A percentile compares a stretch with the other conserved stretches of the same genome.
phyloP scores from a whole-genome alignment of 2,888 invertebrate species.

The Smittia sp. region DNA sequence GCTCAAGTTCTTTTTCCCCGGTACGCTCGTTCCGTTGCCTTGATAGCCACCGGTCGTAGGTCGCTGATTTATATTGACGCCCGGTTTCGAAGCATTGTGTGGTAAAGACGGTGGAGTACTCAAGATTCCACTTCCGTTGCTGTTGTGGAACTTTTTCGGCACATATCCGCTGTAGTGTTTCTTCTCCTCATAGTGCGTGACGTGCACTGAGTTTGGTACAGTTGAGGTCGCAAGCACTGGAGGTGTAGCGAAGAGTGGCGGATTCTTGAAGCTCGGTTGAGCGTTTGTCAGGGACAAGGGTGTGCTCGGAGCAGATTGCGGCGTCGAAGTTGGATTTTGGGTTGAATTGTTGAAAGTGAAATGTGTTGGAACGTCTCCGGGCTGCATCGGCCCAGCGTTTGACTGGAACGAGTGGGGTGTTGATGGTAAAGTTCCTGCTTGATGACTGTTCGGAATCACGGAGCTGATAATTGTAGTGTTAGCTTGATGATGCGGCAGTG shows the following conservation, averaged over 20 bases:
- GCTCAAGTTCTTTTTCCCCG: conserved; percentile 42
- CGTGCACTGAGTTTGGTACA: conserved; percentile 3
- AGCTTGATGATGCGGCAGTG: conserved; percentile 48
- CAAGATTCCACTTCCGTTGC: conserved; percentile 19
- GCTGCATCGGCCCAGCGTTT: neutral
- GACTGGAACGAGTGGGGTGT: conserved; percentile 42
- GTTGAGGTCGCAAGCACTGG: conserved; percentile 46
- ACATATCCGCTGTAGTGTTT: neutral
- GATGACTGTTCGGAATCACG: conserved; percentile 43
- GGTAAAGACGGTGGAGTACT: conserved; percentile 17
- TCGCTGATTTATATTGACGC: conserved; percentile 12
- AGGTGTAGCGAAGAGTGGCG: conserved; percentile 53
- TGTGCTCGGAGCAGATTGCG: conserved; percentile 53
- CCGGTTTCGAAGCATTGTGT: conserved; percentile 6
- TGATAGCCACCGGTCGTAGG: conserved; percentile 24
- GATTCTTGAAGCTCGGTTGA: conserved; percentile 47
- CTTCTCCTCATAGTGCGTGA: conserved; percentile 6
- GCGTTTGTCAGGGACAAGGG: conserved; percentile 47
- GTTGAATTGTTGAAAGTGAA: conserved; percentile 29
- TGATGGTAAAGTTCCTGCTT: conserved; percentile 44
- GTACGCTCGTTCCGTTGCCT: conserved; percentile 36
- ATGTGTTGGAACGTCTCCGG: conserved; percentile 17
- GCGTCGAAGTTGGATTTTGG: conserved; percentile 43
- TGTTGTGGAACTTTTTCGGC: conserved; percentile 24
- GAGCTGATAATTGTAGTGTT: conserved; percentile 53